Conservation (phyloP, 2,113 vertebrate genomes). For the Sinocyclocheilus grahami region DNA sequence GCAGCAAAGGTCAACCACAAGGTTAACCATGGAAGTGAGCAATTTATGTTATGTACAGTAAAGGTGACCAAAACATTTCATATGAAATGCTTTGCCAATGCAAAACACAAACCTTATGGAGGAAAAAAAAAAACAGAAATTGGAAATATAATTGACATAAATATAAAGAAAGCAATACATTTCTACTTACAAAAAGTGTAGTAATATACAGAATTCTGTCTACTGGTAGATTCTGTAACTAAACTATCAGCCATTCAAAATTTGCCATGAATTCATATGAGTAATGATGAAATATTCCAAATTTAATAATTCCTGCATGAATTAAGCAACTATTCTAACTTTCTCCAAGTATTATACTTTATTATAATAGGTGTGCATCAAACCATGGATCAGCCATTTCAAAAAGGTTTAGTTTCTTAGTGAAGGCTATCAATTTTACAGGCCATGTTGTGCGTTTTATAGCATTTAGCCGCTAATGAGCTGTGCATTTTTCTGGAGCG, state of each 20-base stretch:
- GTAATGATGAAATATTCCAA: background rate
- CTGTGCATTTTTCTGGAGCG: slow-evolving; percentile 1
- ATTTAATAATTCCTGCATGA: background rate
- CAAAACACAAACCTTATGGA: background rate
- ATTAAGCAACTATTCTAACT: background rate
- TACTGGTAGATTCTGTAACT: background rate
- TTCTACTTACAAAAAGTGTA: background rate
- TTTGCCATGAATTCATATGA: background rate
- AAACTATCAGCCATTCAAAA: background rate
- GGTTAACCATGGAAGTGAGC: too few relatives aligned
- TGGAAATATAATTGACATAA: background rate
- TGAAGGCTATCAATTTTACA: background rate
- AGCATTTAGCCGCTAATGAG: background rate
- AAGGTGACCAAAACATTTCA: background rate
- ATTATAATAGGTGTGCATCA: background rate
- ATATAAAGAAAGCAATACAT: background rate
- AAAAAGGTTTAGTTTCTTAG: background rate
- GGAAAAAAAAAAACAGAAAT: background rate
- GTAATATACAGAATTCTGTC: background rate
- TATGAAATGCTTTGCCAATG: background rate
- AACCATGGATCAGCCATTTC: background rate
- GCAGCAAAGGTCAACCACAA: background rate
- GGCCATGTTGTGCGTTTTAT: background rate
- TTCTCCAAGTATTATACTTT: background rate
- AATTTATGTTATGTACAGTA: background rate